A percentile compares a stretch with the other conserved stretches of the same genome.
Conservation (phyloP, 2,113 vertebrate genomes). For the Corythornis madagascariensis region DNA sequence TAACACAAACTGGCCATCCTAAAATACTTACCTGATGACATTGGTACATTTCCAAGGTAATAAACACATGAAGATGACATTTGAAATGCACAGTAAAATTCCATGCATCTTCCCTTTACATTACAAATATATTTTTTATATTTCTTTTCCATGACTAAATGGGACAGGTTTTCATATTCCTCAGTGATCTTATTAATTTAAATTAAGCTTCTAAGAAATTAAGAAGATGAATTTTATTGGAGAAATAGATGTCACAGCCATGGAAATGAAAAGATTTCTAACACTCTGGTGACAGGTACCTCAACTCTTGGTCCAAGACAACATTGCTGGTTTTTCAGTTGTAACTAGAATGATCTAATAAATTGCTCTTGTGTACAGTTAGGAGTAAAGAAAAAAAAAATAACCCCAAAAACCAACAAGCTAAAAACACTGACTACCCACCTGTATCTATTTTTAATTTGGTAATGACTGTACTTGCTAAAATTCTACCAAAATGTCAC, state of each 20-base stretch:
- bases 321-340: not conserved
- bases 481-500: slow-evolving; percentile 68
- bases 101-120: not conserved
- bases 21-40: not conserved
- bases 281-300: not conserved
- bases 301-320: not conserved
- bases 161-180: not conserved
- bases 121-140: not conserved
- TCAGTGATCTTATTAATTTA: not conserved
- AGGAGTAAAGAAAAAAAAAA: not conserved
- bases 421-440: slow-evolving; percentile 50
- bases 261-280: slow-evolving; percentile 2
- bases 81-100: not conserved
- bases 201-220: not conserved
- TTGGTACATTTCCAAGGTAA: not conserved
- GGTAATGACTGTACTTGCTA: slow-evolving; percentile 63
- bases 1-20: not conserved
- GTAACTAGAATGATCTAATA: not conserved
- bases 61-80: not conserved
- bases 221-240: not conserved
- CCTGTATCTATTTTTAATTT: slow-evolving; percentile 66
- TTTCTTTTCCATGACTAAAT: not conserved
- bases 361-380: not conserved
- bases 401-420: not conserved
- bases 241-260: not conserved